Evolutionary conservation across 2,888 invertebrate species (phyloP), one percentile per base, ranked within the genome.

Genomic region (Silvanus unidentatus): DNA sequence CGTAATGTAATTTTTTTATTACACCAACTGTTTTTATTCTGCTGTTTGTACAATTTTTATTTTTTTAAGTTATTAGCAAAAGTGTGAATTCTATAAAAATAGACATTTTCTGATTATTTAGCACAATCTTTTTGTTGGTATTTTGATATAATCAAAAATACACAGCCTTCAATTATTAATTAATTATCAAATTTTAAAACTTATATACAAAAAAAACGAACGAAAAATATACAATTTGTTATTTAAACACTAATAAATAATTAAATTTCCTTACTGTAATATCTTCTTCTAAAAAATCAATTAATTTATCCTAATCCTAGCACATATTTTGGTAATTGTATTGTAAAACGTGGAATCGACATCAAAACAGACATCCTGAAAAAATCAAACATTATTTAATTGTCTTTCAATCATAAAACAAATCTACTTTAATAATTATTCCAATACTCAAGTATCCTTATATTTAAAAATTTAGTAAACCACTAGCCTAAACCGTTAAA

Each of bases 251-350:
- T 11, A n/a, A 32, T 8, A 32, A 11, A 11, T 32, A 9, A 3
- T 11, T 4, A n/a, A n/a, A 11, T 32, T 32, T 32, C 32, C 11
- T 32, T 12, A 11, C n/a, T 32, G 6, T 32, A 5, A 32, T 32
- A 5, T 32, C 8, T 22, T 22, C 16, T 29, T n/a, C 35, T 45
- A 42, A 29, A 22, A 16, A 41, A n/a, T n/a, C n/a, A n/a, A n/a
- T n/a, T 37, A 16, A 22, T 4, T 57, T 69, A 89, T 66, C 88
- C 87, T 62, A 88, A 77, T 50, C 88, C 87, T 76, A 90, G 77
- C 58, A 90, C 87, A 69, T 88, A 89, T 76, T 88, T 89, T 65
- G 90, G 90, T 75, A 90, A 78, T 72, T 84, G 84, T 71, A 82
- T 85, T 46, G 86, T 86, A 65, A 85, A 81, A 73, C 88, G 82